Percentiles rank a stretch among this genome's conserved stretches.
Conservation (phyloP, 2,113 vertebrate species). For the Sakesphorus luctuosus region DNA sequence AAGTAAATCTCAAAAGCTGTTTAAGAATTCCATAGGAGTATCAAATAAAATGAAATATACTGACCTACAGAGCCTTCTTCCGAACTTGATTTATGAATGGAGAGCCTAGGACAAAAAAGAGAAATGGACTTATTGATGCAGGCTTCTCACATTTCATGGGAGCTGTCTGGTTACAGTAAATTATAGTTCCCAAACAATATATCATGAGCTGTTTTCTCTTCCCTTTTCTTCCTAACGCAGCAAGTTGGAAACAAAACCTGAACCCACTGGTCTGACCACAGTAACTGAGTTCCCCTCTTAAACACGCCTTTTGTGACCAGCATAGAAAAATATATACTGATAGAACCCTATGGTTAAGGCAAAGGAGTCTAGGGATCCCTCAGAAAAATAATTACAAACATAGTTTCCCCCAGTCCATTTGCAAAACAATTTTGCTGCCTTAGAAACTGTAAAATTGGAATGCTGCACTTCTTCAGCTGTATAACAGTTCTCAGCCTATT, state of each 20-base stretch:
- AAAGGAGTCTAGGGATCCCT: neutral
- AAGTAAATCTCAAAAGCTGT: neutral
- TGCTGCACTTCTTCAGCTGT: neutral
- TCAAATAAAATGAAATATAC: conserved; percentile 62
- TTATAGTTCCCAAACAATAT: conserved; percentile 36
- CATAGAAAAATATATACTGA: neutral
- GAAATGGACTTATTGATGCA: conserved; percentile 42
- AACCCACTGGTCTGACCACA: conserved; percentile 15
- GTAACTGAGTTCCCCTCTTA: conserved; percentile 39
- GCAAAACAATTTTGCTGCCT: neutral
- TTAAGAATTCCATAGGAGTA: conserved; percentile 38
- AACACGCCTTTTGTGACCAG: conserved; percentile 20
- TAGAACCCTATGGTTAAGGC: neutral
- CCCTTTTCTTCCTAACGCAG: conserved; percentile 2
- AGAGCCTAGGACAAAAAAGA: conserved; percentile 79
- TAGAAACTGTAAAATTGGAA: neutral
- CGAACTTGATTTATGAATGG: conserved; percentile 94
- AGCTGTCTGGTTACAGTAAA: conserved; percentile 49
- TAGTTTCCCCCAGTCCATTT: neutral
- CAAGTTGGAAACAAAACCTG: conserved; percentile 18
- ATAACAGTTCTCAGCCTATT: neutral
- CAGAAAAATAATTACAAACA: neutral
- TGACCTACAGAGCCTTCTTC: conserved; percentile 93
- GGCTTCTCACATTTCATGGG: conserved; percentile 27
- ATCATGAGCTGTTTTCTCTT: conserved; percentile 28